These are phyloP conservation scores for Acanthacorydalis orientalis DNA, from an alignment of 2,888 invertebrate genomes.

Conservation along the genomic window DNA sequence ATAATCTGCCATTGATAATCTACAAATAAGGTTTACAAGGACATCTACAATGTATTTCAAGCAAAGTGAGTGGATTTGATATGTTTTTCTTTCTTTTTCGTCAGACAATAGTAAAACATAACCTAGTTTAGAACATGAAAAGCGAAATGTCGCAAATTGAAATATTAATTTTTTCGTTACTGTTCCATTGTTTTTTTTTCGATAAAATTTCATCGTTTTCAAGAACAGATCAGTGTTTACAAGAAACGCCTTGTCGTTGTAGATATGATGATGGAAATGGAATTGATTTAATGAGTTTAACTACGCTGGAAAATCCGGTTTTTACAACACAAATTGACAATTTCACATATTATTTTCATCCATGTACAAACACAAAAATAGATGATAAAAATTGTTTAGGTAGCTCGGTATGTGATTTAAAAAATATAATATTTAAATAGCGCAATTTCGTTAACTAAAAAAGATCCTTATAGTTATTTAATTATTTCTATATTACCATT, in stretches of 20 bases:
- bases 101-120: no score
- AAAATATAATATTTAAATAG: background rate
- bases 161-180: no score
- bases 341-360: constrained; percentile 21
- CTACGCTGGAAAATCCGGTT: background rate
- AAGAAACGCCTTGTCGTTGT: constrained; percentile 18
- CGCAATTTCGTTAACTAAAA: background rate
- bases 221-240: constrained; percentile 11
- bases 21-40: no score
- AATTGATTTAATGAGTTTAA: constrained; percentile 15
- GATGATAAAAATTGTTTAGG: background rate
- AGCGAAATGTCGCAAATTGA: no score
- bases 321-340: constrained; percentile 7
- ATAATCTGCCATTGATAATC: no score
- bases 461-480: background rate
- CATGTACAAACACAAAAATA: constrained; percentile 18
- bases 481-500: background rate
- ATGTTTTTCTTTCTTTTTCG: no score
- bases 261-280: constrained; percentile 17
- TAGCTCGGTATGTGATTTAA: background rate
- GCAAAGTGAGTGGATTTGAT: no score
- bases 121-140: no score
- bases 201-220: no score
- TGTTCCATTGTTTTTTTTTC: no score
- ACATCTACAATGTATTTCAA: no score